Evolutionary conservation across 1,140 invertebrate genomes (phyloP).

Genomic region (Lethocerus indicus): DNA sequence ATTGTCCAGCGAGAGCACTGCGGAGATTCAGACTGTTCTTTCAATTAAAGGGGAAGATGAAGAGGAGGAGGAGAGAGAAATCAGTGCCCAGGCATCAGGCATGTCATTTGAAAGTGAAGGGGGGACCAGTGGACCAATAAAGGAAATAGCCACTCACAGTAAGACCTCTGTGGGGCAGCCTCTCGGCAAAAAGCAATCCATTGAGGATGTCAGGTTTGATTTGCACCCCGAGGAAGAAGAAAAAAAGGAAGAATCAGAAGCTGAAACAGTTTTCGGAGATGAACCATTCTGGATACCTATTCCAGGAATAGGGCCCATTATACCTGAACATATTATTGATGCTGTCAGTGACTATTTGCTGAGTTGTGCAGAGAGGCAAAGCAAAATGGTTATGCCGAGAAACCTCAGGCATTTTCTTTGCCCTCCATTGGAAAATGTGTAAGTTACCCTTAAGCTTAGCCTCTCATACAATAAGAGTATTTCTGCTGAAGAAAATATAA

Average conservation of each 20-base stretch:
- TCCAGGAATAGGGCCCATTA: slow-evolving; percentile 33
- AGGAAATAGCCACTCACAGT: no score
- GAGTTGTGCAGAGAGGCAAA: slow-evolving; percentile 29
- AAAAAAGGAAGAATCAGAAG: neutral
- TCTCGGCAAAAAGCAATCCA: no score
- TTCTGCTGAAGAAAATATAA: no score
- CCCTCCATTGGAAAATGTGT: slow-evolving; percentile 31
- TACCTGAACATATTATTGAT: slow-evolving; percentile 21
- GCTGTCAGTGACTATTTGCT: slow-evolving; percentile 27
- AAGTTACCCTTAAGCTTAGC: slow-evolving; percentile 17
- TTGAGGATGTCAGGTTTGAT: no score
- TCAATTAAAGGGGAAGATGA: neutral
- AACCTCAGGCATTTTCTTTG: slow-evolving; percentile 38
- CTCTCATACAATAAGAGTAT: no score
- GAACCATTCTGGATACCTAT: slow-evolving; percentile 19
- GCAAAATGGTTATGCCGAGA: slow-evolving; percentile 37
- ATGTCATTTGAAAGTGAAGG: no score
- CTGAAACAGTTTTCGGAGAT: neutral
- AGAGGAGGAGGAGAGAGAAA: no score
- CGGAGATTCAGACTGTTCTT: neutral
- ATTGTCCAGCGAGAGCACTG: neutral
- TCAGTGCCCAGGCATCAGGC: no score
- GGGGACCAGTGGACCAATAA: no score
- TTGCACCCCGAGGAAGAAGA: no score
- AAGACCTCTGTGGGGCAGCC: no score